These are phyloP conservation scores for Picus viridis DNA, from an alignment of 2,797 vertebrate species.

Conservation along the genomic window DNA sequence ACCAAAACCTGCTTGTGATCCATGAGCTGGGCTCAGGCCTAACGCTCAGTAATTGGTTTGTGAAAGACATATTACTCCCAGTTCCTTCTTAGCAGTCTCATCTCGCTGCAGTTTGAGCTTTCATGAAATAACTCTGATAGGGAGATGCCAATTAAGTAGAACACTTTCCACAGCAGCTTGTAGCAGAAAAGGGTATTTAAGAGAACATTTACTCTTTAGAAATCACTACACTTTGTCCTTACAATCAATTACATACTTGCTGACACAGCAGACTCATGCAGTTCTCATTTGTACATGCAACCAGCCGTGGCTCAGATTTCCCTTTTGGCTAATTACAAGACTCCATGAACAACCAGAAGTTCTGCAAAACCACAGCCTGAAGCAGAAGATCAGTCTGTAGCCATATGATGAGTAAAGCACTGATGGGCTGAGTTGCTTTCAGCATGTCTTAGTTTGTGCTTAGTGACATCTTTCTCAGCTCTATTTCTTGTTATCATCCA, in stretches of 20 bases:
- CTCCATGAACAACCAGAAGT: background rate
- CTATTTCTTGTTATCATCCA: background rate
- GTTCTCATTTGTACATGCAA: background rate
- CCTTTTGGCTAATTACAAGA: background rate
- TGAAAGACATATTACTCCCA: background rate
- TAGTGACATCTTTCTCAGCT: background rate
- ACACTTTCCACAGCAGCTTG: background rate
- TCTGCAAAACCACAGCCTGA: background rate
- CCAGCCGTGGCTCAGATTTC: background rate
- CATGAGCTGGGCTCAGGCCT: background rate
- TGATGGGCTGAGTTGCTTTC: background rate
- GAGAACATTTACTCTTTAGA: background rate
- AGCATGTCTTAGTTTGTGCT: background rate
- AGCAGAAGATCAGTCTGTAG: background rate
- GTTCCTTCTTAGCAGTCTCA: background rate
- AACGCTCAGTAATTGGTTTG: background rate
- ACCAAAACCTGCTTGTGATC: background rate
- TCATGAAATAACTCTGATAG: background rate
- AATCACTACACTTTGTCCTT: background rate
- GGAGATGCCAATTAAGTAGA: background rate
- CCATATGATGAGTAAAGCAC: background rate
- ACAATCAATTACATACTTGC: background rate
- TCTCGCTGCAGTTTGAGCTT: background rate
- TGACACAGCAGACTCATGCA: background rate
- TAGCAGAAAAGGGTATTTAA: background rate